Evolutionary conservation across 1,140 invertebrate genomes (phyloP), one percentile per base, ranked within the genome.

Genomic region (Platyura marginata): DNA sequence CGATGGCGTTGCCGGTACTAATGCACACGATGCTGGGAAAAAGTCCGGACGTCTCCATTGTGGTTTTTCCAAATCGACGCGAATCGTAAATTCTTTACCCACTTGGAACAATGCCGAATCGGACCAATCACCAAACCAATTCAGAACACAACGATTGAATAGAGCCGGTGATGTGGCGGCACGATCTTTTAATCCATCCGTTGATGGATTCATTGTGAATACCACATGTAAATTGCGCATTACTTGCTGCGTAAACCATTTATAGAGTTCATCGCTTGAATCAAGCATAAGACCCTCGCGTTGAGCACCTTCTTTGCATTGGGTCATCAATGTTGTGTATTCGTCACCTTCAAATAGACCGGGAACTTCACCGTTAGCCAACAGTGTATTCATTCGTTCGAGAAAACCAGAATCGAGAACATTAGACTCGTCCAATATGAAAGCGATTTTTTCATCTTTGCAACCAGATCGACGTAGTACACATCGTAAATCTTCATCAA

Each of bases 91-190:
- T 63, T 90, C 85, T 58, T 82, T 82, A 38, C 83, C 85, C 41
- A 90, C 85, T 69, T 81, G 56, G 72, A 90, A 98, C 6, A 98
- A 66, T 2, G 95, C 92, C 11, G 87, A 86, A 59, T 96, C 89
- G 10, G 92, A 94, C 96, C 96, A 99, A 67, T 99, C 96, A 1
- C 96, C 96, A 61, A 98, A 98, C 96, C 96, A 99, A 64, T 99
- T 98, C 32, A 99, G 72, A 1, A 99, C 96, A 67, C 96, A 99
- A 60, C 95, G 77, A 70, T 99, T 99, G 71, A 99, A 99, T 16
- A 99, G 68, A 19, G 96, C 96, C 41, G 96, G 96, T 2, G 94
- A 98, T 0, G 96, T 99, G 3, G 95, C 88, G 2, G 96, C 95
- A 45, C 94, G 71, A 65, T 98, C 95, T 62, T 98, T 97, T 3